phyloP scores from a whole-genome alignment of 2,888 invertebrate species.

The Amblyjoppa proteus region DNA sequence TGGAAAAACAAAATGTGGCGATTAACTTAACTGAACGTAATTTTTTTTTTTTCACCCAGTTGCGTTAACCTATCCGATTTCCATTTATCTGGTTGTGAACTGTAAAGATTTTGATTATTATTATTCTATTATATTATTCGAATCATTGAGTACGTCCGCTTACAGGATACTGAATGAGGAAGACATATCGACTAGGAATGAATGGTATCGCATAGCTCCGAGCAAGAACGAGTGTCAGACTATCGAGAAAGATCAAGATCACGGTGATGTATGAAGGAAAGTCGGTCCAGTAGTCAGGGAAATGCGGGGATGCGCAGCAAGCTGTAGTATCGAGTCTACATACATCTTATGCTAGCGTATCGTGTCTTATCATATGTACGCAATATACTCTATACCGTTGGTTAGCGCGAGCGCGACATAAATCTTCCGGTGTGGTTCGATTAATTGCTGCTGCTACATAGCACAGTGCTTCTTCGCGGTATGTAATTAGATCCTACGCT shows the following conservation, averaged over 20 bases:
- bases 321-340: background rate
- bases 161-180: background rate
- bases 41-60: no score
- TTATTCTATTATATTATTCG: background rate
- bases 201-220: no score
- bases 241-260: slow-evolving; percentile 32
- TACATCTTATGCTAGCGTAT: background rate
- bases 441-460: slow-evolving; percentile 71
- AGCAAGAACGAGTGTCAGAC: slow-evolving; percentile 13
- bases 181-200: background rate
- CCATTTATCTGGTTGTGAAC: no score
- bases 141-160: slow-evolving; percentile 1
- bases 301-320: background rate
- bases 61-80: no score
- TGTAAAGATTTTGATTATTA: background rate
- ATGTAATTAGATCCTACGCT: slow-evolving; percentile 77
- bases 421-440: slow-evolving; percentile 75
- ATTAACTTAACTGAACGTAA: no score
- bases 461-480: slow-evolving; percentile 65
- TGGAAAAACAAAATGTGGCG: no score
- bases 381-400: slow-evolving; percentile 33
- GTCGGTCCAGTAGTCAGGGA: background rate
- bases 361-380: slow-evolving; percentile 1
- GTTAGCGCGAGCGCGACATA: slow-evolving; percentile 68
- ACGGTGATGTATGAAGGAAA: slow-evolving; percentile 25